These are phyloP conservation scores for Patella depressa DNA, from an alignment of 2,888 invertebrate species.

Conservation along the genomic window DNA sequence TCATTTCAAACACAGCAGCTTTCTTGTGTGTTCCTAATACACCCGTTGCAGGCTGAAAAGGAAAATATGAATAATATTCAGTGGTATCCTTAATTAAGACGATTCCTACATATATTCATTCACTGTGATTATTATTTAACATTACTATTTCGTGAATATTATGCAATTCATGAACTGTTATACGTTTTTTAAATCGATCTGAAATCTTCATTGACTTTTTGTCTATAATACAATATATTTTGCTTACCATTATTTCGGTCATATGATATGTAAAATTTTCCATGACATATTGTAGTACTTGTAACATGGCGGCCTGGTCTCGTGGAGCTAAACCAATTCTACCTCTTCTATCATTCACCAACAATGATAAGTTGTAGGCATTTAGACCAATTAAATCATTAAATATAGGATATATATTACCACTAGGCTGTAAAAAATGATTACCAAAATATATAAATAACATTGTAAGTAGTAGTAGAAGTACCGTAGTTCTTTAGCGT, in stretches of 20 bases:
- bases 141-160: too few relatives aligned
- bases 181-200: too few relatives aligned
- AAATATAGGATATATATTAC: conserved; percentile 63
- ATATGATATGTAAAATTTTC: conserved; percentile 65
- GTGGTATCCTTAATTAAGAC: too few relatives aligned
- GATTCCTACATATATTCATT: too few relatives aligned
- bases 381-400: conserved; percentile 58
- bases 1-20: conserved; percentile 62
- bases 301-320: conserved; percentile 47
- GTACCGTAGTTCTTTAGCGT: too few relatives aligned
- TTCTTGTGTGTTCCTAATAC: conserved; percentile 67
- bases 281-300: conserved; percentile 61
- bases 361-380: conserved; percentile 52
- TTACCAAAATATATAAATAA: too few relatives aligned
- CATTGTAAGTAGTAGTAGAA: too few relatives aligned
- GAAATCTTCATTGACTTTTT: too few relatives aligned
- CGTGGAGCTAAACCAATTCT: conserved; percentile 36
- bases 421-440: conserved; percentile 53
- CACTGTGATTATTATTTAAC: too few relatives aligned
- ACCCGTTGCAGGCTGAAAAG: conserved; percentile 62
- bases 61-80: too few relatives aligned
- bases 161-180: too few relatives aligned
- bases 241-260: conserved; percentile 66
- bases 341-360: conserved; percentile 42
- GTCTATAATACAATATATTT: background rate